phyloP scores from a whole-genome alignment of 2,113 vertebrate species.

The Thalassoma bifasciatum region DNA sequence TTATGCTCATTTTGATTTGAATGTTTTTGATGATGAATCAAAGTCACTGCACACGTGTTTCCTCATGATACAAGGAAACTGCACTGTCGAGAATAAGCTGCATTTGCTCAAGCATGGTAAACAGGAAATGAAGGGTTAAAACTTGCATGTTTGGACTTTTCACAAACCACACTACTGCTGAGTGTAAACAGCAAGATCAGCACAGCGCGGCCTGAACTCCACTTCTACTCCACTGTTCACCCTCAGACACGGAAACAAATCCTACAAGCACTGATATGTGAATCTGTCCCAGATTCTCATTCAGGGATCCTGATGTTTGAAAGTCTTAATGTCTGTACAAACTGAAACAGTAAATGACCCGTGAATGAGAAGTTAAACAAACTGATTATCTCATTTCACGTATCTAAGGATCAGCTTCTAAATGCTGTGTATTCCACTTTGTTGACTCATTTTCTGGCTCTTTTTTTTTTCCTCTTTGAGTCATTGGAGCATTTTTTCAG shows the following conservation, averaged over 20 bases:
- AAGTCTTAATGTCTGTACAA: background rate
- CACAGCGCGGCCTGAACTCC: constrained; percentile 21
- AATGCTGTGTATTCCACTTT: constrained; percentile 27
- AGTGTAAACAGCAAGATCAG: constrained; percentile 51
- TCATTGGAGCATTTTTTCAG: constrained; percentile 10
- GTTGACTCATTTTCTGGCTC: constrained; percentile 33
- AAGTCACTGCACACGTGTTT: constrained; percentile 9
- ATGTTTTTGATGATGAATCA: constrained; percentile 54
- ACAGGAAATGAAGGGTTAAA: constrained; percentile 82
- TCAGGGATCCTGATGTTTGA: background rate
- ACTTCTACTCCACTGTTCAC: background rate
- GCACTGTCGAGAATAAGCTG: constrained; percentile 33
- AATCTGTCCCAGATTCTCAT: background rate
- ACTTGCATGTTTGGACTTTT: constrained; percentile 62
- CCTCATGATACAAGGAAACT: constrained; percentile 20
- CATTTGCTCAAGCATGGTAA: constrained; percentile 56
- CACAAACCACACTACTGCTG: constrained; percentile 69
- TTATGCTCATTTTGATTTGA: constrained; percentile 41
- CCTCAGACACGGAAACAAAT: background rate
- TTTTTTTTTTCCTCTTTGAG: constrained; percentile 18
- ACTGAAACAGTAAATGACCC: constrained; percentile 36
- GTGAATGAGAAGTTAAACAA: constrained; percentile 19
- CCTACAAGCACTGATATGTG: background rate
- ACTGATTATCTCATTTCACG: constrained; percentile 29
- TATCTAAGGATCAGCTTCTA: constrained; percentile 43